Percentiles rank a stretch among this genome's conserved stretches.
Evolutionary conservation across 2,888 invertebrate genomes (phyloP).

Genomic region (Melanargia galathea): DNA sequence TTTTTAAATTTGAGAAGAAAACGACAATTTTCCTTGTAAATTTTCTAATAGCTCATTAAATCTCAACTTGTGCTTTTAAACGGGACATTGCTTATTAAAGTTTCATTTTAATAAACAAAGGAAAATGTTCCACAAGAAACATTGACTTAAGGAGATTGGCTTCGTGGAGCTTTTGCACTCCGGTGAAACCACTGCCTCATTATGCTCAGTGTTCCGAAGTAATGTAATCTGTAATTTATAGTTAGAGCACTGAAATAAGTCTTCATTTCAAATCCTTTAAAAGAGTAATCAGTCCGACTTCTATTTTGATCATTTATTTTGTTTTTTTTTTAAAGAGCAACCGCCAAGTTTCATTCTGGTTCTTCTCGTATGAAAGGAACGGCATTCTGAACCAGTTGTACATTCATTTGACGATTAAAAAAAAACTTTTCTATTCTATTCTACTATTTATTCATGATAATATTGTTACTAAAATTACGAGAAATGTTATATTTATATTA

Average conservation of each 20-base stretch:
- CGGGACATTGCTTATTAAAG: conserved; percentile 16
- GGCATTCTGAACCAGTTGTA: too few relatives aligned
- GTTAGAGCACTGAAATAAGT: not conserved
- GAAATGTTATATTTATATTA: too few relatives aligned
- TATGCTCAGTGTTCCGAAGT: conserved; percentile 3
- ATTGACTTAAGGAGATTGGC: conserved; percentile 18
- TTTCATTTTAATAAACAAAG: conserved; percentile 20
- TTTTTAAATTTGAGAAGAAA: not conserved
- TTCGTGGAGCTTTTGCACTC: conserved; percentile 10
- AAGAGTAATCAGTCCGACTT: not conserved
- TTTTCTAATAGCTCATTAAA: conserved; percentile 17
- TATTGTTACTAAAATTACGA: too few relatives aligned
- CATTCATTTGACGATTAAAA: too few relatives aligned
- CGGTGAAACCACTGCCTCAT: conserved; percentile 8
- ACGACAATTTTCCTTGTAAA: conserved; percentile 11
- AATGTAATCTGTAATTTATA: conserved; percentile 3
- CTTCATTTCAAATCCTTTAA: not conserved
- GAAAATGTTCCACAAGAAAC: conserved; percentile 16
- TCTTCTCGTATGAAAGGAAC: too few relatives aligned
- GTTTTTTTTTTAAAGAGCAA: too few relatives aligned
- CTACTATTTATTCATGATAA: too few relatives aligned
- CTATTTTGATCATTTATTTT: too few relatives aligned
- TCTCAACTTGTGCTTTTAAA: conserved; percentile 14
- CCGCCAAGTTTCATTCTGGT: too few relatives aligned
- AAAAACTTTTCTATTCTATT: too few relatives aligned